Evolutionary conservation across 2,113 vertebrate species (phyloP).

Genomic region (Prinia subflava): DNA sequence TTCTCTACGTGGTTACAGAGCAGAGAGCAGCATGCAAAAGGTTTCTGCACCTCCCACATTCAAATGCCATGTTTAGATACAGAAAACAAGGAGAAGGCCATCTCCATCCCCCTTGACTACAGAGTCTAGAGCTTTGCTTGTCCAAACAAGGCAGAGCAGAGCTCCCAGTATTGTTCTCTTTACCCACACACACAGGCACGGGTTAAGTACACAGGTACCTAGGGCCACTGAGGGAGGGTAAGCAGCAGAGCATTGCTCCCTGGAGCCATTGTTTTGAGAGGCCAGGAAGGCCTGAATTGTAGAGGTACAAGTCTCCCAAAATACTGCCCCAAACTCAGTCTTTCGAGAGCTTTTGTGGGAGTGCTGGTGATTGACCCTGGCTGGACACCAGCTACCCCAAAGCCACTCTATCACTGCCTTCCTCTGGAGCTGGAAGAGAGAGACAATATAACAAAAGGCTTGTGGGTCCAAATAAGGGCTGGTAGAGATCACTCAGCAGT

Average conservation of each 20-base stretch:
- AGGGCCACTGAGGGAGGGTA: background rate
- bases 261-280: background rate
- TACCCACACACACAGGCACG: background rate
- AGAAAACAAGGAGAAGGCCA: background rate
- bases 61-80: background rate
- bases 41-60: background rate
- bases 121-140: background rate
- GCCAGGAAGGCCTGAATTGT: background rate
- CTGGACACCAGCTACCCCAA: background rate
- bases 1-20: background rate
- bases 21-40: background rate
- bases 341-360: background rate
- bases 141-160: background rate
- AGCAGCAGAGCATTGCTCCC: background rate
- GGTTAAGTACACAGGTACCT: background rate
- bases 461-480: rapidly evolving
- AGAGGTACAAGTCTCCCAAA: background rate
- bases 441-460: background rate
- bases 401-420: background rate
- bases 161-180: background rate
- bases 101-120: background rate
- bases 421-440: background rate
- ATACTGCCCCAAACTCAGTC: background rate
- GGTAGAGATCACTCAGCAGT: background rate
- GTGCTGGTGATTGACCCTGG: background rate